Evolutionary conservation across 1,140 invertebrate genomes (phyloP).

Genomic region (Drosophila sulfurigaster): DNA sequence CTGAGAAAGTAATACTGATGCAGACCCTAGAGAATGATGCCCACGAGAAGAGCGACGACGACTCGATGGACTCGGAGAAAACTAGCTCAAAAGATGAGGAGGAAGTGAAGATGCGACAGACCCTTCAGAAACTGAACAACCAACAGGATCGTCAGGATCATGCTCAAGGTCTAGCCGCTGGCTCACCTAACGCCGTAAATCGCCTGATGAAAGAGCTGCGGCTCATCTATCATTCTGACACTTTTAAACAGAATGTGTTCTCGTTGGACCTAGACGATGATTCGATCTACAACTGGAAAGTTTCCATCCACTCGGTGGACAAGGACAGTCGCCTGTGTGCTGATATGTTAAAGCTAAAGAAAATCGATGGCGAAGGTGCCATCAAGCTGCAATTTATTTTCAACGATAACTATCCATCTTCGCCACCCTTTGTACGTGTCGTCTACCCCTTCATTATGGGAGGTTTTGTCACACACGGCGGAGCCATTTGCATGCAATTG

Average conservation of each 20-base stretch:
- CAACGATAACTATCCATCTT: not conserved
- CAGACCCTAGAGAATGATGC: no score
- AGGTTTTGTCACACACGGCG: not conserved
- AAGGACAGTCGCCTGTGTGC: not conserved
- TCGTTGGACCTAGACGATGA: constrained; percentile 85
- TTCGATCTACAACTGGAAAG: not conserved
- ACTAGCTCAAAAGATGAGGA: not conserved
- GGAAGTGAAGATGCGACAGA: not conserved
- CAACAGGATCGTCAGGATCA: not conserved
- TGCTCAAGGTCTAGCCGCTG: not conserved
- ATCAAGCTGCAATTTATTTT: not conserved
- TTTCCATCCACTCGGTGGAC: not conserved
- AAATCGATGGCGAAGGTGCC: not conserved
- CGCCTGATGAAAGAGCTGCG: constrained; percentile 98
- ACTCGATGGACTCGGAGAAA: no score
- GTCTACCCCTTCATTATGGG: not conserved
- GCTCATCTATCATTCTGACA: constrained; percentile 98
- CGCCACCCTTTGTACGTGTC: not conserved
- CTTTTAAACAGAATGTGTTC: constrained; percentile 95
- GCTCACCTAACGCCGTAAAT: not conserved
- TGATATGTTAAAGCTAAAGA: not conserved
- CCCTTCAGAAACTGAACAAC: not conserved
- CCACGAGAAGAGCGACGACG: no score
- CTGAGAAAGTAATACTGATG: no score
- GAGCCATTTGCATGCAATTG: not conserved